These are phyloP conservation scores for Hyperoplus immaculatus DNA, from an alignment of 2,797 vertebrate species.

Conservation along the genomic window DNA sequence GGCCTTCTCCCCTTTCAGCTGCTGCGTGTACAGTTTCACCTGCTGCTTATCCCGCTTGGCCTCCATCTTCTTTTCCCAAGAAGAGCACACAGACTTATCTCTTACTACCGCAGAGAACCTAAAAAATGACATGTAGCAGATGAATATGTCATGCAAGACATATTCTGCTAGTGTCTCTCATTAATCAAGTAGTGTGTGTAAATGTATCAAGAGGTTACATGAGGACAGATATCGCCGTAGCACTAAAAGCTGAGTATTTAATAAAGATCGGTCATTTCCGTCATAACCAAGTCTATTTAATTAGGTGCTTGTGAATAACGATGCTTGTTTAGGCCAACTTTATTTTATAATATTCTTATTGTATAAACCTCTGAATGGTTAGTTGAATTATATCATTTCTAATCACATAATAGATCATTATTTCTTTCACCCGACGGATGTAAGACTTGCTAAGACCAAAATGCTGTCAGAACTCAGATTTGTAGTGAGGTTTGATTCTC, in stretches of 20 bases:
- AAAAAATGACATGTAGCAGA: neutral
- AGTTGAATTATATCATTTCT: neutral
- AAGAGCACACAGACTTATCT: conserved; percentile 89
- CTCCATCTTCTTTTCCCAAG: conserved; percentile 94
- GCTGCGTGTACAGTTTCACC: conserved; percentile 84
- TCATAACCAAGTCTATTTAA: too few species aligned
- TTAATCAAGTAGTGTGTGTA: neutral
- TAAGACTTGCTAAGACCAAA: neutral
- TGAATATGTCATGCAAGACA: neutral
- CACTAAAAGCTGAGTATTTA: too few species aligned
- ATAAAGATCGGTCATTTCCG: too few species aligned
- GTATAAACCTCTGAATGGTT: neutral
- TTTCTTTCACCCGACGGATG: neutral
- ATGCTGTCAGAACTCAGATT: neutral
- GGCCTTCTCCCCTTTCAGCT: conserved; percentile 88
- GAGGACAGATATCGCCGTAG: too few species aligned
- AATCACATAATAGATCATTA: neutral
- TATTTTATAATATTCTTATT: too few species aligned
- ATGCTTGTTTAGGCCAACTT: too few species aligned
- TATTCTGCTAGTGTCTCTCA: neutral
- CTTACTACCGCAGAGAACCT: conserved; percentile 94
- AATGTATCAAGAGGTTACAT: neutral
- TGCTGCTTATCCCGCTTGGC: conserved; percentile 88
- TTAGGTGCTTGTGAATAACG: too few species aligned
- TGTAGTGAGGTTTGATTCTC: neutral